Percentiles rank a stretch among this genome's conserved stretches.
Conservation (phyloP, 2,888 invertebrate genomes). For the Quadroppia sp. region DNA sequence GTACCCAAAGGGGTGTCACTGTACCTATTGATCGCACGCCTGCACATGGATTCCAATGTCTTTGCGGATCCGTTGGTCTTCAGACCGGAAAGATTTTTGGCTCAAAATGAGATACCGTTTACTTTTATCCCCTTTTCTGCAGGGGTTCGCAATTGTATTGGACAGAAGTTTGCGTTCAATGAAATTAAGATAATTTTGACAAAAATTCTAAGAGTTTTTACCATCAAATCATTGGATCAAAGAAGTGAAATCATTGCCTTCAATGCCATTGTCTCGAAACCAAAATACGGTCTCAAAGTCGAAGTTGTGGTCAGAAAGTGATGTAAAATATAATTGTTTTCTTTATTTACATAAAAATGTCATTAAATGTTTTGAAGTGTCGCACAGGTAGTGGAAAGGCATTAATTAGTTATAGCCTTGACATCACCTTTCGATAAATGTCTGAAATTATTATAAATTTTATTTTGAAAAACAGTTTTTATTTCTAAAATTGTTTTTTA, state of each 20-base stretch:
- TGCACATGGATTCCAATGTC: not conserved
- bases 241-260: conserved; percentile 43
- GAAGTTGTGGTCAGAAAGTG: too few species aligned
- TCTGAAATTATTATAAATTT: too few species aligned
- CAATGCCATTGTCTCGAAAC: conserved; percentile 43
- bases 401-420: too few species aligned
- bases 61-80: not conserved
- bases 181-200: conserved; percentile 46
- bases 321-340: too few species aligned
- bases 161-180: conserved; percentile 46
- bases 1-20: not conserved
- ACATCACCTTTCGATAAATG: too few species aligned
- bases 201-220: conserved; percentile 43
- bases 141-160: conserved; percentile 48
- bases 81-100: not conserved
- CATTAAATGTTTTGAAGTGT: too few species aligned
- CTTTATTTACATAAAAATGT: too few species aligned
- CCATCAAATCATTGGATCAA: conserved; percentile 43
- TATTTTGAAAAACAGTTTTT: too few species aligned
- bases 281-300: conserved; percentile 3
- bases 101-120: conserved; percentile 45
- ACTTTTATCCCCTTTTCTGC: conserved; percentile 48
- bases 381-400: too few species aligned
- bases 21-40: not conserved
- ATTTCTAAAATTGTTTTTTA: too few species aligned